Evolutionary conservation across 2,113 vertebrate species (phyloP).

Genomic region (Ammodytes marinus): DNA sequence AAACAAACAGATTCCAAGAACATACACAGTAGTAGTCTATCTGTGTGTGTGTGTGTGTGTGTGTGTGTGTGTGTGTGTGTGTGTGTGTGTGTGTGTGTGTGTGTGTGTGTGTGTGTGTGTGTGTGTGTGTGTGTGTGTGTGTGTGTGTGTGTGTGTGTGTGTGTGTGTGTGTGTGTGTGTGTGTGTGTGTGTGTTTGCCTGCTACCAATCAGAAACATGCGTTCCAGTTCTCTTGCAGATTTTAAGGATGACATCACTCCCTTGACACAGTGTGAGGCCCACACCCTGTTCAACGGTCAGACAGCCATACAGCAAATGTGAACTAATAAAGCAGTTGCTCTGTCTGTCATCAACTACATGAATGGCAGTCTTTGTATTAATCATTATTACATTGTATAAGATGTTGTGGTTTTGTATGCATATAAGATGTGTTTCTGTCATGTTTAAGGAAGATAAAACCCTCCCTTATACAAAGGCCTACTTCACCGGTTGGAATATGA

Average conservation of each 20-base stretch:
- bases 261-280: constrained; percentile 60
- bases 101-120: no score
- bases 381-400: neutral
- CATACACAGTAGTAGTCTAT: constrained; percentile 2
- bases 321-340: constrained; percentile 13
- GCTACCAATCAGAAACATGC: constrained; percentile 69
- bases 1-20: constrained; percentile 27
- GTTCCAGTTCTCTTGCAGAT: constrained; percentile 71
- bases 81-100: no score
- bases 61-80: no score
- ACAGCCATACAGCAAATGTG: constrained; percentile 2
- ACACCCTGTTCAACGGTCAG: constrained; percentile 62
- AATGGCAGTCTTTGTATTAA: neutral
- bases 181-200: constrained; percentile 38
- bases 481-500: no score
- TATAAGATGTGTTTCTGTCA: neutral
- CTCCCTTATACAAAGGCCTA: no score
- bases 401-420: neutral
- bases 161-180: no score
- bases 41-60: no score
- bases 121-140: no score
- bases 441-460: neutral
- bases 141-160: no score
- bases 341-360: neutral
- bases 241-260: constrained; percentile 77